Base-by-base conservation (phyloP, 2,797 vertebrate genomes). In the Meda fulgida region DNA sequence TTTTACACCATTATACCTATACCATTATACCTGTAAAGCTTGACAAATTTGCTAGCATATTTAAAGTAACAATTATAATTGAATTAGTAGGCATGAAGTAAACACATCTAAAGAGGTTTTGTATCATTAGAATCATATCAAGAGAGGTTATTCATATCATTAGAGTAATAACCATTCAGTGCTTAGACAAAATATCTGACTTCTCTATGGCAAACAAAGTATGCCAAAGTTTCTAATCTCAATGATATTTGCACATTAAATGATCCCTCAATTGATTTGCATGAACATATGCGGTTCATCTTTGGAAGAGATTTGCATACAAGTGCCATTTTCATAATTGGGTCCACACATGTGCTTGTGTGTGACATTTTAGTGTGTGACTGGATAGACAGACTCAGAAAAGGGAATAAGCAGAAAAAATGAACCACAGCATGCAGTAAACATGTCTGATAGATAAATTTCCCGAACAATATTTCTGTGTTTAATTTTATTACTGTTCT, bases 311-410 rank as follows among this genome's bases (percentile, higher is more conserved):
- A 93, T 94, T 94, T 93, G 89, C 90, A 90, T 90, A 89, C 92
- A 92, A 91, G 92, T 93, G 89, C 92, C 92, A 94, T 92, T 92
- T 93, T 92, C 92, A 92, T 94, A 93, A 95, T 95, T 94, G 93
- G 90, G 75, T 77, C 78, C 34, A 34, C 67, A 63, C 34, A 78
- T 55, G 77, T 81, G 23, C 36, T 65, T 78, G 36, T 70, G 60
- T 89, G 78, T 9, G 63, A 70, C 11, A 40, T 76, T 51, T 79
- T 70, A 43, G 69, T 51, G 77, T 73, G 23, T 36, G 26, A 31
- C 18, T 67, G 53, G 48, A 36, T 60, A 71, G 55, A 82, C 11
- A 76, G 58, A 87, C 51, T 63, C 26, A 69, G 34, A 23, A 67
- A 67, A 66, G 65, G 31, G 7, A 67, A 66, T 18, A 66, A 4